Base-by-base conservation (phyloP, 2,797 vertebrate genomes). In the Acestrorhynchus altus region DNA sequence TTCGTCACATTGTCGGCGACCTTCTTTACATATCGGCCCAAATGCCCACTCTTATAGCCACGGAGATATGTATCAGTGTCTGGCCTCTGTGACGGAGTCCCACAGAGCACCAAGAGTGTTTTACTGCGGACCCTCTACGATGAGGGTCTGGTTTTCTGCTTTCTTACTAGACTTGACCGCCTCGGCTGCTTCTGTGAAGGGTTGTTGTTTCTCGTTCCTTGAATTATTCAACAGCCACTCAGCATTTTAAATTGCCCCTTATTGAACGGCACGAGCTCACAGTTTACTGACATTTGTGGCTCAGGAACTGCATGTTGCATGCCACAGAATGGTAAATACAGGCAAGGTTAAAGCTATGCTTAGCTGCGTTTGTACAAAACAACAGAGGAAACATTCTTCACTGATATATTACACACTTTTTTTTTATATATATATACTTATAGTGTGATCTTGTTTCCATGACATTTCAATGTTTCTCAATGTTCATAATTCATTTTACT, bases 151-250 rank as follows among this genome's bases (percentile, higher is more conserved):
- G 8, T 15, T 20, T 20, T n/a, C 42, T 51, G 56, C n/a, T 52
- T 10, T 49, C 59, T 70, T 42, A 40, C 10, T 31, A 57, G 42
- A 65, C 15, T 31, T 35, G 26, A 35, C 57, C 28, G 28, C 57
- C n/a, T n/a, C 15, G 47, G 61, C 47, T 28, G 61, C 35, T 63
- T 64, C 51, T 69, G 72, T 81, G 63, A 60, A 31, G 39, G 52
- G 52, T 52, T 81, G 44, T 24, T 71, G 69, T 67, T 60, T 74
- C 49, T 64, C 63, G 42, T 78, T 74, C 42, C 35, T 56, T 85
- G 66, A 85, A 85, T 85, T 79, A 85, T 85, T 81, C 63, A 83
- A 67, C 40, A 76, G 22, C 56, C 56, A 66, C 76, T 76, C 71
- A 76, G 66, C 79, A 83, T 80, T 82, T 84, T 71, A 78, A 84